A percentile compares a stretch with the other conserved stretches of the same genome.
Evolutionary conservation across 1,140 invertebrate species (phyloP).

Genomic region (Latrodectus geometricus): DNA sequence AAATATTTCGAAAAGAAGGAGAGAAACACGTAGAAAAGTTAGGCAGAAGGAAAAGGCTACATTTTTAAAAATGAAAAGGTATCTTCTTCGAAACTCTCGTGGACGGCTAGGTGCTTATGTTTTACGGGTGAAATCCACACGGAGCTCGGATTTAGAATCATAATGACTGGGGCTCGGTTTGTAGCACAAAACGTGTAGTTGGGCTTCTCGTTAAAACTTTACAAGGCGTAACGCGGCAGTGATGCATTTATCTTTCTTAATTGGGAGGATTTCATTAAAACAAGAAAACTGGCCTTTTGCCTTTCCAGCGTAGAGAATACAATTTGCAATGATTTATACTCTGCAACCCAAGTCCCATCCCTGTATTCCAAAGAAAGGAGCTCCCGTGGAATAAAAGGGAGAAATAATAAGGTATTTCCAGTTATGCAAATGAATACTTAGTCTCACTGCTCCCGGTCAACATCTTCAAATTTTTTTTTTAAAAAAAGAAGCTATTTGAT

Average conservation of each 20-base stretch:
- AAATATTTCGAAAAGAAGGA: no score
- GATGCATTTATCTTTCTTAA: slow-evolving; percentile 52
- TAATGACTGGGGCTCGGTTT: neutral
- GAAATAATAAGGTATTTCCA: neutral
- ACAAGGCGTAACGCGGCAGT: slow-evolving; percentile 16
- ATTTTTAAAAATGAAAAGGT: slow-evolving; percentile 37
- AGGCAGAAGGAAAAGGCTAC: neutral
- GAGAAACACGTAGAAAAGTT: slow-evolving; percentile 11
- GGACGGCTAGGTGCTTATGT: slow-evolving; percentile 24
- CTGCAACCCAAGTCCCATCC: neutral
- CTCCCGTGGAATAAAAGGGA: neutral
- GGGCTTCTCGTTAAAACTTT: slow-evolving; percentile 51
- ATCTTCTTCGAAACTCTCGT: neutral
- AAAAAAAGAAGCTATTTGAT: no score
- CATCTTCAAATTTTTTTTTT: no score
- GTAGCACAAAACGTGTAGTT: neutral
- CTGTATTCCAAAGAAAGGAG: neutral
- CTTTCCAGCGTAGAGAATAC: slow-evolving; percentile 19
- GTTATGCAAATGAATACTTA: no score
- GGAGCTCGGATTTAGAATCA: slow-evolving; percentile 43
- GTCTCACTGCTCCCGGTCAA: no score
- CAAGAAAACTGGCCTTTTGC: slow-evolving; percentile 26
- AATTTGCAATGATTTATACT: slow-evolving; percentile 51
- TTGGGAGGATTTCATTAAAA: slow-evolving; percentile 57
- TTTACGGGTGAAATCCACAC: slow-evolving; percentile 40